A percentile compares a stretch with the other conserved stretches of the same genome.
phyloP scores from a whole-genome alignment of 1,140 invertebrate genomes.

The Hycleus phaleratus region DNA sequence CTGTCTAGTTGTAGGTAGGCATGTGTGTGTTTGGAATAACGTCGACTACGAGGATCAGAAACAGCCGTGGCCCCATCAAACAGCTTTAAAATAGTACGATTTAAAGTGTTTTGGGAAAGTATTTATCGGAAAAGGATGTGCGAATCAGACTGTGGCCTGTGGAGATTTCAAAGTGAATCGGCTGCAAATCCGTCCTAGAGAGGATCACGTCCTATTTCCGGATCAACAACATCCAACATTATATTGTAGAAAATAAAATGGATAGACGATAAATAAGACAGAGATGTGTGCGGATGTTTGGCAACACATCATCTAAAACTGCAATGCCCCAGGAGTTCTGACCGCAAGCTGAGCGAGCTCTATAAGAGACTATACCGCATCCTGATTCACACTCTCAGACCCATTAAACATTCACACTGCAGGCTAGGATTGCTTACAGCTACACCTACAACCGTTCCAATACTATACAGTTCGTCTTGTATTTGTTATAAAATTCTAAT shows the following conservation, averaged over 20 bases:
- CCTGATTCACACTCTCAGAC: constrained; percentile 33
- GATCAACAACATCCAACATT: no score
- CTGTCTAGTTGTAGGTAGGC: no score
- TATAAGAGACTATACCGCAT: constrained; percentile 30
- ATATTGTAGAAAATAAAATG: no score
- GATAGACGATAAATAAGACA: no score
- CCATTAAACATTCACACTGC: constrained; percentile 40
- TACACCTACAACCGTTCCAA: neutral
- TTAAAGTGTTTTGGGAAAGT: constrained; percentile 11
- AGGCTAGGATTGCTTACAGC: constrained; percentile 29
- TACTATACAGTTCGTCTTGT: neutral
- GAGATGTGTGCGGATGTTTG: no score
- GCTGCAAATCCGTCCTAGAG: constrained; percentile 11
- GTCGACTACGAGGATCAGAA: no score
- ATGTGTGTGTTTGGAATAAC: no score
- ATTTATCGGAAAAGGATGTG: constrained; percentile 16
- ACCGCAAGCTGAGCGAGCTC: constrained; percentile 32
- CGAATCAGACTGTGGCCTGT: constrained; percentile 14
- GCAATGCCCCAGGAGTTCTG: constrained; percentile 28
- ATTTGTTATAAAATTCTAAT: no score
- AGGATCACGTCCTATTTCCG: constrained; percentile 10
- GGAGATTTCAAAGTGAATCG: constrained; percentile 12
- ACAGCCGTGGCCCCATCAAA: no score
- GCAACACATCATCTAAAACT: no score
- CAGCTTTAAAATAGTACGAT: constrained; percentile 5